Conservation (phyloP, 2,113 vertebrate species). For the Gymnocephalus cernua region DNA sequence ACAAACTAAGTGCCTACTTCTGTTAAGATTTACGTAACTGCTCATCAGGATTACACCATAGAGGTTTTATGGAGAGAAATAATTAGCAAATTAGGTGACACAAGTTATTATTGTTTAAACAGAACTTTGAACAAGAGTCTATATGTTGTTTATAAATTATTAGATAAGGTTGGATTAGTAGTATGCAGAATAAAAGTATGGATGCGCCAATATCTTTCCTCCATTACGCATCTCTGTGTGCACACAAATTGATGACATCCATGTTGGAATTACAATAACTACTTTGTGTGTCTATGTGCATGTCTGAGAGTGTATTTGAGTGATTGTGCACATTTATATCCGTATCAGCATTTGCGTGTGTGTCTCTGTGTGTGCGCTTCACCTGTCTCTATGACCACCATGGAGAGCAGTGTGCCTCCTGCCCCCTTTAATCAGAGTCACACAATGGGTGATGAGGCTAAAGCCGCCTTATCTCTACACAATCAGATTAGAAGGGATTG, state of each 20-base stretch:
- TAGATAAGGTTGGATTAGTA: background rate
- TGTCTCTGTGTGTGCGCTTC: constrained; percentile 34
- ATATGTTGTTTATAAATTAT: background rate
- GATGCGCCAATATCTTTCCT: background rate
- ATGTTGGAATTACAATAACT: constrained; percentile 8
- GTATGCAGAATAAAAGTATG: background rate
- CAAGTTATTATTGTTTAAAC: background rate
- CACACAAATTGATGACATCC: background rate
- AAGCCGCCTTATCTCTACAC: constrained; percentile 84
- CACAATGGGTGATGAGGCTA: constrained; percentile 82
- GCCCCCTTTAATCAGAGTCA: constrained; percentile 77
- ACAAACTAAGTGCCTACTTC: background rate
- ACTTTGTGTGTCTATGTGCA: constrained; percentile 22
- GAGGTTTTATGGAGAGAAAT: background rate
- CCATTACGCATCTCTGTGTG: background rate
- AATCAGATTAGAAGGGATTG: constrained; percentile 89
- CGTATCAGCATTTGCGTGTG: constrained; percentile 7
- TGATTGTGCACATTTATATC: constrained; percentile 26
- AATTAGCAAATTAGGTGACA: background rate
- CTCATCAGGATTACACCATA: background rate
- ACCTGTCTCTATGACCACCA: constrained; percentile 65
- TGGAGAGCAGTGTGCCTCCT: constrained; percentile 60
- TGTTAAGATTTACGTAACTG: background rate
- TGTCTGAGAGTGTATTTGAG: background rate
- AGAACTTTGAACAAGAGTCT: background rate